Evolutionary conservation across 1,140 invertebrate species (phyloP).

Genomic region (Drosophila melanica): DNA sequence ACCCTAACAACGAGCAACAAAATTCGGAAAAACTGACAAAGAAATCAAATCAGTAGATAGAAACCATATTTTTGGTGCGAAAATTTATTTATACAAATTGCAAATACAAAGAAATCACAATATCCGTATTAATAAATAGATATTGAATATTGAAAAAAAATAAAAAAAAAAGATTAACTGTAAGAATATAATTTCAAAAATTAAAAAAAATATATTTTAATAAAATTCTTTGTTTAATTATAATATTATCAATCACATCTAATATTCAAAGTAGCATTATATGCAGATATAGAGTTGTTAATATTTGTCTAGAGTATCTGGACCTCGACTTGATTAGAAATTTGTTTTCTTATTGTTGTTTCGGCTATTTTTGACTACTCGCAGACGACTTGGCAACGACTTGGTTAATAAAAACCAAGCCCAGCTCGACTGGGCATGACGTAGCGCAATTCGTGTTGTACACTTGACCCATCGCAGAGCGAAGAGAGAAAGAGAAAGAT

Average conservation of each 20-base stretch:
- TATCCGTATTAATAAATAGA: too few relatives aligned
- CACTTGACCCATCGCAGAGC: conserved; percentile 37
- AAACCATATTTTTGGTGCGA: background rate
- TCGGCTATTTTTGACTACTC: conserved; percentile 40
- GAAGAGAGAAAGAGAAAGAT: background rate
- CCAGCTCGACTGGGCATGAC: conserved; percentile 48
- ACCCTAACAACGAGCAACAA: conserved; percentile 43
- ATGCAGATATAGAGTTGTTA: too few relatives aligned
- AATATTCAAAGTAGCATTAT: too few relatives aligned
- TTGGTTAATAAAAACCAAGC: conserved; percentile 40
- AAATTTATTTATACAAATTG: too few relatives aligned
- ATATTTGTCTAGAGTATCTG: conserved; percentile 24
- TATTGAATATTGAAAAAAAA: too few relatives aligned
- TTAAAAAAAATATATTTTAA: too few relatives aligned
- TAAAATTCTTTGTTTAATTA: too few relatives aligned
- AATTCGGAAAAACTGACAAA: background rate
- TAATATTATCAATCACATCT: too few relatives aligned
- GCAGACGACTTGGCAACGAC: conserved; percentile 73
- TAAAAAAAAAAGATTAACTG: too few relatives aligned
- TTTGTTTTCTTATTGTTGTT: conserved; percentile 17
- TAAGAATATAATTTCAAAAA: too few relatives aligned
- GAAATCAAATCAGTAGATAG: too few relatives aligned
- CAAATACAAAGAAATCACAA: too few relatives aligned
- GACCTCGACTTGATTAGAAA: background rate
- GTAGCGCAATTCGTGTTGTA: conserved; percentile 59